Percentiles rank a stretch among this genome's conserved stretches.
Evolutionary conservation across 2,888 invertebrate species (phyloP).

Genomic region (Galeruca laticollis): DNA sequence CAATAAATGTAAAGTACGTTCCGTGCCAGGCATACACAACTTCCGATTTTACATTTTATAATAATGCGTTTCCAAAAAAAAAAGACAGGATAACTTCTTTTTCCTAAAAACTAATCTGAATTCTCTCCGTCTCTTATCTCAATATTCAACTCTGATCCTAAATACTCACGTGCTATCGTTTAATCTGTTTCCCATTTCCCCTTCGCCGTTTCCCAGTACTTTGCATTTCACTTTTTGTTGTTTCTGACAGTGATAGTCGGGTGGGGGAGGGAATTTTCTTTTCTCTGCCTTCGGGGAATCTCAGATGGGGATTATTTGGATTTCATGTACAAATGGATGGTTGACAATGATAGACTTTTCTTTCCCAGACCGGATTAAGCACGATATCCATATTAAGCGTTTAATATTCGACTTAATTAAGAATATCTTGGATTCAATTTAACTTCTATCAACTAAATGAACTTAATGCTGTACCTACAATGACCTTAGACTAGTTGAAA

Average conservation of each 20-base stretch:
- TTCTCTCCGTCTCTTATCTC: conserved; percentile 60
- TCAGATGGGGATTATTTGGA: conserved; percentile 14
- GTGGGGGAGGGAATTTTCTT: conserved; percentile 43
- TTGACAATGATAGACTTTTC: conserved; percentile 17
- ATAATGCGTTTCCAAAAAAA: conserved; percentile 59
- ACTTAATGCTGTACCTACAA: too few relatives aligned
- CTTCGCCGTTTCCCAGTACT: conserved; percentile 44
- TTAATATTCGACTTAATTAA: too few relatives aligned
- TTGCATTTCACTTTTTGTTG: conserved; percentile 46
- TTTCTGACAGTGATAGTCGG: conserved; percentile 44
- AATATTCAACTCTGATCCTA: conserved; percentile 61
- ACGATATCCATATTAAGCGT: too few relatives aligned
- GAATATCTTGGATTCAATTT: too few relatives aligned
- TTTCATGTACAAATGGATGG: conserved; percentile 6
- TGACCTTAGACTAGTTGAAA: too few relatives aligned
- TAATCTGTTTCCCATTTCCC: conserved; percentile 63
- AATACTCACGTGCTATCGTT: conserved; percentile 63
- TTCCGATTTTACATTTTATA: conserved; percentile 60
- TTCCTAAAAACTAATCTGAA: conserved; percentile 57
- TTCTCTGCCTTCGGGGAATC: conserved; percentile 37
- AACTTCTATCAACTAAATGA: too few relatives aligned
- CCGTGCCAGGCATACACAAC: conserved; percentile 58
- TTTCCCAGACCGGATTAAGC: too few relatives aligned
- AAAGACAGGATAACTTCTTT: conserved; percentile 61
- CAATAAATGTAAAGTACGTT: conserved; percentile 47